Conservation (phyloP, 2,113 vertebrate genomes). For the Ovis canadensis region DNA sequence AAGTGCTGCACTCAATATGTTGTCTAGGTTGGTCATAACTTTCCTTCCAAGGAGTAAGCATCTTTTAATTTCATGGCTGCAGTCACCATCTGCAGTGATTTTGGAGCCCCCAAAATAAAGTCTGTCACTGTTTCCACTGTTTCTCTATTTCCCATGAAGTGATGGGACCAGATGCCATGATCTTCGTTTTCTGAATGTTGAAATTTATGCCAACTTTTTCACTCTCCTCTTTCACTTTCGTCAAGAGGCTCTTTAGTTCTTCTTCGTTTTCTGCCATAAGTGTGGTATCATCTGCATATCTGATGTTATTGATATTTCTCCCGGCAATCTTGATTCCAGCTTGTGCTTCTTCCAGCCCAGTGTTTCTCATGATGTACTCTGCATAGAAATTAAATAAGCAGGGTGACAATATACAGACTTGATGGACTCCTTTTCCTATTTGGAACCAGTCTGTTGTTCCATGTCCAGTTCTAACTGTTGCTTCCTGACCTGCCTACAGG, state of each 20-base stretch:
- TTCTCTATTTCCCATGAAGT: background rate
- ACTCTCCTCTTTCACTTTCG: background rate
- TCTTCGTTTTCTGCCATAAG: background rate
- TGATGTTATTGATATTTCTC: background rate
- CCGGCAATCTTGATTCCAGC: rapidly evolving
- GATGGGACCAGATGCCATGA: background rate
- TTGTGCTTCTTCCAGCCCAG: background rate
- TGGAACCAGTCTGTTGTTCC: background rate
- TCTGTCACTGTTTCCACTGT: background rate
- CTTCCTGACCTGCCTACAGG: background rate
- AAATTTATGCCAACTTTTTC: background rate
- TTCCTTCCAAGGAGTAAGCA: background rate
- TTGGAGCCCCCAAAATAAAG: background rate
- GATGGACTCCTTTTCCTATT: rapidly evolving
- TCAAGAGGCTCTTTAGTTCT: background rate
- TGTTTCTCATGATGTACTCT: background rate
- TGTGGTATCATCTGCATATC: background rate
- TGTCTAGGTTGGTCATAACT: background rate
- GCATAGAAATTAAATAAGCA: background rate
- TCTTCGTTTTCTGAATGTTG: background rate
- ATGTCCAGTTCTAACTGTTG: background rate
- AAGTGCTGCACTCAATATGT: background rate
- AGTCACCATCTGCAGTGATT: background rate
- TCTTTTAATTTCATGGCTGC: background rate
- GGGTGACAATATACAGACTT: background rate